A percentile compares a stretch with the other conserved stretches of the same genome.
phyloP scores from a whole-genome alignment of 2,888 invertebrate genomes.

The Lydus trimaculatus region DNA sequence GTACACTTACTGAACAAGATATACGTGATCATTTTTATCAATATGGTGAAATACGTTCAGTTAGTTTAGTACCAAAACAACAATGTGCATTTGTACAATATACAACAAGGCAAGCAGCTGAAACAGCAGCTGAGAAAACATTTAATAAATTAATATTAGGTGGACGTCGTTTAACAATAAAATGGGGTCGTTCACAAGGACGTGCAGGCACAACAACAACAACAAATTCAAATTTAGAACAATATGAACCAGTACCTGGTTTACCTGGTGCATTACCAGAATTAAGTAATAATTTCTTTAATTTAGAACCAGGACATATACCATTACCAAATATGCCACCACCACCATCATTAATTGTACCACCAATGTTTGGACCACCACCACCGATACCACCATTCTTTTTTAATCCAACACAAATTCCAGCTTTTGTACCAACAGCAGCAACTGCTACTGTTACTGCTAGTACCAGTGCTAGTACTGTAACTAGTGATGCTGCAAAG shows the following conservation, averaged over 20 bases:
- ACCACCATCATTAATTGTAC: slow-evolving; percentile 63
- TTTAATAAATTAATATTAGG: slow-evolving; percentile 89
- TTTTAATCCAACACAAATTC: slow-evolving; percentile 56
- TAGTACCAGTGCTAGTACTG: slow-evolving; percentile 30
- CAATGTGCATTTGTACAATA: slow-evolving; percentile 98
- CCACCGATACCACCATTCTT: slow-evolving; percentile 67
- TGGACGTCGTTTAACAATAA: slow-evolving; percentile 91
- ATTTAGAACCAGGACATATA: slow-evolving; percentile 64
- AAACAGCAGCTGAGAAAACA: slow-evolving; percentile 92
- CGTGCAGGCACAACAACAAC: slow-evolving; percentile 63
- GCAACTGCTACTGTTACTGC: slow-evolving; percentile 53
- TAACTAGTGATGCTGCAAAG: slow-evolving; percentile 62
- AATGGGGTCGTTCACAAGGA: slow-evolving; percentile 98
- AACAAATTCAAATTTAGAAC: slow-evolving; percentile 63
- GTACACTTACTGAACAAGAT: slow-evolving; percentile 90
- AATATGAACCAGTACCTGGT: slow-evolving; percentile 79
- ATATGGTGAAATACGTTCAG: slow-evolving; percentile 95
- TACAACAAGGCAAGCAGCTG: slow-evolving; percentile 88
- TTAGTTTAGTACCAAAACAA: slow-evolving; percentile 91
- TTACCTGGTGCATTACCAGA: slow-evolving; percentile 75
- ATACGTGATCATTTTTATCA: slow-evolving; percentile 97
- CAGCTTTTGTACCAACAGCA: slow-evolving; percentile 54
- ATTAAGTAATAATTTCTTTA: slow-evolving; percentile 74
- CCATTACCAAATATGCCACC: slow-evolving; percentile 60
- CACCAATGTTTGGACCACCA: slow-evolving; percentile 68